Conservation (phyloP, 2,888 invertebrate species). For the Caenorhabditis becei region DNA sequence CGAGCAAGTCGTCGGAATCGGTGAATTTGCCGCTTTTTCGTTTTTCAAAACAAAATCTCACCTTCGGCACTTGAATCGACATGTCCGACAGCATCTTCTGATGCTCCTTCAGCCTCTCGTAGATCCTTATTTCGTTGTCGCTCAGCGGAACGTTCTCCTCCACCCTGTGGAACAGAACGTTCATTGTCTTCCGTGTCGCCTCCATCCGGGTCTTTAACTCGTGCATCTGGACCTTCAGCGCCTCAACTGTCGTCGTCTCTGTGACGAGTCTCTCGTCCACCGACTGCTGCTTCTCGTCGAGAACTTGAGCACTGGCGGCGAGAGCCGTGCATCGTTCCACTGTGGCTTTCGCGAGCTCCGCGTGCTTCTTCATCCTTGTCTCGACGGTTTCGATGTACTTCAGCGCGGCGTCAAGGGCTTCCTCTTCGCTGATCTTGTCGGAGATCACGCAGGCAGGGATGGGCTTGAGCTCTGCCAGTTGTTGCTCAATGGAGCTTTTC, state of each 20-base stretch:
- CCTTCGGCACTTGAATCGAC: slow-evolving; percentile 32
- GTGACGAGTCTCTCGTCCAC: slow-evolving; percentile 36
- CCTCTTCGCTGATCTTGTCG: slow-evolving; percentile 29
- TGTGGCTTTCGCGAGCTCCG: slow-evolving; percentile 1
- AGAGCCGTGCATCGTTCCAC: slow-evolving; percentile 28
- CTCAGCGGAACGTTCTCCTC: slow-evolving; percentile 56
- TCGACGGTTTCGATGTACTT: slow-evolving; percentile 36
- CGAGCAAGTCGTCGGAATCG: too few relatives aligned
- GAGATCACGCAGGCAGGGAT: slow-evolving; percentile 42
- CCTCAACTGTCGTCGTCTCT: slow-evolving; percentile 38
- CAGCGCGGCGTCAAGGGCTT: slow-evolving; percentile 38
- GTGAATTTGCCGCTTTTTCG: too few relatives aligned
- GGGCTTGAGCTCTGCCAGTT: slow-evolving; percentile 23
- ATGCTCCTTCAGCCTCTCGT: slow-evolving; percentile 42
- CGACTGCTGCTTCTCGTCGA: slow-evolving; percentile 29
- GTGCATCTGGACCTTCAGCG: slow-evolving; percentile 31
- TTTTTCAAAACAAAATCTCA: too few relatives aligned
- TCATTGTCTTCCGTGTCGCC: slow-evolving; percentile 26
- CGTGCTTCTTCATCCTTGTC: slow-evolving; percentile 27
- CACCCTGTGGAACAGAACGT: slow-evolving; percentile 40
- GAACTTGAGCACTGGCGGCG: slow-evolving; percentile 9
- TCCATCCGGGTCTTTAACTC: slow-evolving; percentile 40
- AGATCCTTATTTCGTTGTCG: slow-evolving; percentile 46
- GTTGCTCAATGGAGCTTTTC: slow-evolving; percentile 13
- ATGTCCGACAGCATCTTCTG: slow-evolving; percentile 53